Evolutionary conservation across 1,140 invertebrate genomes (phyloP), one percentile per base, ranked within the genome.

Genomic region (Pseudoatta argentina): DNA sequence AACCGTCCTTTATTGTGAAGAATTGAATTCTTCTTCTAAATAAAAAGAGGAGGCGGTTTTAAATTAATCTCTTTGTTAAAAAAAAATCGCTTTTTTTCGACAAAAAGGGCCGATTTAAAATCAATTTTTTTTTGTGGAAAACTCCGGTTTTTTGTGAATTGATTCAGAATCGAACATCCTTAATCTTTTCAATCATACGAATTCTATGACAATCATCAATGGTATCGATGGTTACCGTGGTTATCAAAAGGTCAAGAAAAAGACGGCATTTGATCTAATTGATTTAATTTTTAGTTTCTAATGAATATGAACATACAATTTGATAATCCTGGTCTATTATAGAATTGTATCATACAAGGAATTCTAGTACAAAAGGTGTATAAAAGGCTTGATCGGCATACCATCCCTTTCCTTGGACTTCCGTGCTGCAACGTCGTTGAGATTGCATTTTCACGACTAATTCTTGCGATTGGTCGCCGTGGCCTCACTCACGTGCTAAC

Each of bases 341-440:
- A n/a, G 4, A 66, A 48, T 69, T 24, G 39, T 44, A 44, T 44
- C 12, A 5, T 55, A 21, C 10, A 1, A 6, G 12, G 12, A 34
- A 34, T 73, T 72, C 34, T 30, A 14, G 21, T 21, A 12, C 27
- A 18, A 39, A 39, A 39, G 34, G 7, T 55, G n/a, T 61, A 55
- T 34, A 82, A 82, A 57, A 51, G 5, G 71, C 39, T 64, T 55
- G 63, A 71, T 59, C 76, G 44, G 5, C 69, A 83, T 71, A 71
- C 61, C 48, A 72, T 61, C 66, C 72, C 55, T 89, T 91, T 91
- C 88, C 87, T 71, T 64, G 72, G 86, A 89, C 73, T 87, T 91
- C 86, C 92, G 91, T 93, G 92, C 89, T 89, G 72, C 75, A 34
- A 76, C 82, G 76, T 88, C 91, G 89, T 93, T 93, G 91, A 92